phyloP scores from a whole-genome alignment of 2,797 vertebrate genomes.

The Triplophysa bombifrons region DNA sequence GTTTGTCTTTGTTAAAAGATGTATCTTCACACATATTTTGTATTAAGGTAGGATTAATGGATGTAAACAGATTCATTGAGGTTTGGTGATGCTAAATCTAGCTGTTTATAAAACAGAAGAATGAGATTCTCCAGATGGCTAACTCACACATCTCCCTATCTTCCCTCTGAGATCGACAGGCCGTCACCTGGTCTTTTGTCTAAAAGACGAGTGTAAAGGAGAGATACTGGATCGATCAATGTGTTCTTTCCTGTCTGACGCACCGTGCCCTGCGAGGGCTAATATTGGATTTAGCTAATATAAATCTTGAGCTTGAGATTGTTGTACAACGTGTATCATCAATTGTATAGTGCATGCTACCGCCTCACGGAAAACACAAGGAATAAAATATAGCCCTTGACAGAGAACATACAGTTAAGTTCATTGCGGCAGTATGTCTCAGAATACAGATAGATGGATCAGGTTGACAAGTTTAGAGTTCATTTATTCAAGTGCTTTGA shows the following conservation, averaged over 20 bases:
- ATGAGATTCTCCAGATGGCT: not conserved
- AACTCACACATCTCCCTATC: constrained; percentile 14
- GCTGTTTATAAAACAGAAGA: not conserved
- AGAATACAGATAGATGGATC: not conserved
- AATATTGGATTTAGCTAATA: constrained; percentile 34
- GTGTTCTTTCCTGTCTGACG: constrained; percentile 46
- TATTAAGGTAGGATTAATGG: not conserved
- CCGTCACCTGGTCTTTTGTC: constrained; percentile 58
- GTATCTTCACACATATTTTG: not conserved
- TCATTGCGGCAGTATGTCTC: not conserved
- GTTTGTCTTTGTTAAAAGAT: not conserved
- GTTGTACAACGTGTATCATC: constrained; percentile 16
- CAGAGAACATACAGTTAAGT: not conserved
- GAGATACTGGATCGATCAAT: constrained; percentile 56
- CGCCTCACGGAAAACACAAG: constrained; percentile 39
- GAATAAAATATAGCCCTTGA: constrained; percentile 4
- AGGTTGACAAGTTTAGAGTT: not conserved
- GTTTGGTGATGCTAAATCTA: not conserved
- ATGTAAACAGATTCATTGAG: not conserved
- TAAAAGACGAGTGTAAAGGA: constrained; percentile 58
- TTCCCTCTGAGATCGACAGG: not conserved
- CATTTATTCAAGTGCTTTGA: not conserved
- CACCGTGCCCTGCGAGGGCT: constrained; percentile 1
- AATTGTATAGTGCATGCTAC: constrained; percentile 9
- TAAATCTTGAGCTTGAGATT: constrained; percentile 31